Percentiles rank a stretch among this genome's conserved stretches.
These are phyloP conservation scores for Brachionus plicatilis DNA, from an alignment of 1,140 invertebrate genomes.

Conservation along the genomic window DNA sequence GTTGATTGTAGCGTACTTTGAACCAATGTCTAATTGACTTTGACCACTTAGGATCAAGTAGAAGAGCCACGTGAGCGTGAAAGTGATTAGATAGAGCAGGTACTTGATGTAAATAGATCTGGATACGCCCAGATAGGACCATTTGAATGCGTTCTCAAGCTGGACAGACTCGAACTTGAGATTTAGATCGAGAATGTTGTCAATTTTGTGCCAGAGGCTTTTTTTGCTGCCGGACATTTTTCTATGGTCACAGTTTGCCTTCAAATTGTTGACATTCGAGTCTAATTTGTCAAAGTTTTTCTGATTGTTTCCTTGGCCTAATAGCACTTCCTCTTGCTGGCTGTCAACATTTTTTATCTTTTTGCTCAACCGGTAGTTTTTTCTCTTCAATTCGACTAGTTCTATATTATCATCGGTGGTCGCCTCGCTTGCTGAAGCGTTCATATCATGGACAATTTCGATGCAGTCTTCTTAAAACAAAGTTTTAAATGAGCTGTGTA, in stretches of 20 bases:
- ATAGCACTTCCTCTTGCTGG: background rate
- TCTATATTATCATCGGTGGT: background rate
- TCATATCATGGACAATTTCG: constrained; percentile 11
- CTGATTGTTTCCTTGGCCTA: background rate
- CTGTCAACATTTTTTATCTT: background rate
- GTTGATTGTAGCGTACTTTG: background rate
- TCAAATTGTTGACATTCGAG: background rate
- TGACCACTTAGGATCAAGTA: background rate
- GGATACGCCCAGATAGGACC: background rate
- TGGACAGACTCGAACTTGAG: background rate
- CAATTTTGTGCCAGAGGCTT: background rate
- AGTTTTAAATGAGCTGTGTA: background rate
- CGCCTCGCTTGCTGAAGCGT: background rate
- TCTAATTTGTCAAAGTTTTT: background rate
- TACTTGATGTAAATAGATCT: constrained; percentile 28
- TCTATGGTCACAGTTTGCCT: background rate
- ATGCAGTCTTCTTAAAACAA: background rate
- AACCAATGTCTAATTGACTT: background rate
- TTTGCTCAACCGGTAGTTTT: constrained; percentile 12
- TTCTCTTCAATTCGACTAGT: constrained; percentile 8
- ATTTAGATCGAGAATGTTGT: background rate
- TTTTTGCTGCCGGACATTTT: constrained; percentile 2
- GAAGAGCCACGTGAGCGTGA: background rate
- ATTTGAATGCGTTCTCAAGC: constrained; percentile 16
- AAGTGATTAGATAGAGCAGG: background rate